Base-by-base conservation (phyloP, 2,888 invertebrate species). In the Mythimna pallens region DNA sequence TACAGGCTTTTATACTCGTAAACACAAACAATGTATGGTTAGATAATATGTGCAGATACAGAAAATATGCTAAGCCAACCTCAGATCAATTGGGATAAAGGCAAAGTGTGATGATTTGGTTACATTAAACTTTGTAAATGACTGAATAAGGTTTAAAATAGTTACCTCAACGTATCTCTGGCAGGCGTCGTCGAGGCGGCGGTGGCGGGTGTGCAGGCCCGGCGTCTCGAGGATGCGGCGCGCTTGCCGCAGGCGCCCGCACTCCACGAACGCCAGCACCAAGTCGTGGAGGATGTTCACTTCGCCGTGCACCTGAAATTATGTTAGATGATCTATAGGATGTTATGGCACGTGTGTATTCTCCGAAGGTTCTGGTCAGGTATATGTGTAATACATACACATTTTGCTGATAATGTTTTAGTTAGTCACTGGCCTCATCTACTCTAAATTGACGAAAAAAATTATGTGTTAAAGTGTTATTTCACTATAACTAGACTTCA, bases 181-280 rank as follows among this genome's bases (percentile, higher is more conserved):
- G 89, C 98, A 98, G 8, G 97, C 97, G 34, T 92, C 94, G 72
- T 97, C 97, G 10, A 99, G 96, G 54, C 98, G 96, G 25, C 97
- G 97, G 57, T 97, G 97, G 43, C 97, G 93, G 0, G 97, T 97
- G 80, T 98, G 97, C 76, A 99, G 92, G 0, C 98, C 98, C 0
- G 98, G 98, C 0, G 98, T 99, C 95, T 98, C 98, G 3, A 99
- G 94, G 73, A 99, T 98, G 88, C 98, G 98, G 43, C 97, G 96
- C 0, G 99, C 99, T 91, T 99, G 98, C 36, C 98, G 95, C 70
- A 98, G 92, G 25, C 98, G 97, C 0, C 98, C 98, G 85, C 98
- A 98, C 89, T 99, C 98, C 4, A 99, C 97, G 90, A 99, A 99
- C 2, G 98, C 97, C 62, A 98, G 97, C 7, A 98, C 98, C 82